These are phyloP conservation scores for Dioctria rufipes DNA, from an alignment of 2,888 invertebrate species.

Conservation along the genomic window DNA sequence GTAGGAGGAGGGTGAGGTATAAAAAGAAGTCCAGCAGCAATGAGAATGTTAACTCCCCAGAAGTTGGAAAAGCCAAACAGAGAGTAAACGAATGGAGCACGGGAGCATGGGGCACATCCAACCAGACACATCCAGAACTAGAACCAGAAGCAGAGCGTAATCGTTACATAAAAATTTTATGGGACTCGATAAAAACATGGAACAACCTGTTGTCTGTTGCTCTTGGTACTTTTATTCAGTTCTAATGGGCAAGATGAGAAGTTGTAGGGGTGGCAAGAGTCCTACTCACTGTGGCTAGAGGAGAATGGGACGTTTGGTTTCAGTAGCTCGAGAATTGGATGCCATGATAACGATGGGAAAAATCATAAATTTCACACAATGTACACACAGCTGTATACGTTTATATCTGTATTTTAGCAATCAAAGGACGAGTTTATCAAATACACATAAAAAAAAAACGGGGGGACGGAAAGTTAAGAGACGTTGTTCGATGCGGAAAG, in stretches of 20 bases:
- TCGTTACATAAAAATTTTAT: constrained; percentile 61
- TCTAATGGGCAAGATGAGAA: constrained; percentile 59
- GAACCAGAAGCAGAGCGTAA: constrained; percentile 58
- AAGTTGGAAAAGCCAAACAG: constrained; percentile 53
- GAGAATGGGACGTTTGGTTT: background rate
- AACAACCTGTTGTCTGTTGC: constrained; percentile 60
- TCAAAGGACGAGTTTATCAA: constrained; percentile 42
- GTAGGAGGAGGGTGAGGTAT: constrained; percentile 26
- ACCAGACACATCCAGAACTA: constrained; percentile 52
- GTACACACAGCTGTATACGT: constrained; percentile 25
- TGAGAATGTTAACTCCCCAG: constrained; percentile 39
- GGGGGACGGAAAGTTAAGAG: constrained; percentile 10
- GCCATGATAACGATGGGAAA: constrained; percentile 57
- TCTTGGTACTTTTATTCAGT: constrained; percentile 58
- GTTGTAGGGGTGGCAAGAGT: background rate
- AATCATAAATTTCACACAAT: constrained; percentile 59
- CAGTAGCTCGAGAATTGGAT: constrained; percentile 9
- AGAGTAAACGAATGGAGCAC: constrained; percentile 50
- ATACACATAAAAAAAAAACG: constrained; percentile 34
- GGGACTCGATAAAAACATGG: constrained; percentile 60
- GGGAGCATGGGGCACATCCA: constrained; percentile 26
- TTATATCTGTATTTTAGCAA: constrained; percentile 20
- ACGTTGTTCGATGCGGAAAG: background rate
- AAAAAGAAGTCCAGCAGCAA: constrained; percentile 39
- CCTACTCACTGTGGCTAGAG: background rate